Percentiles rank a stretch among this genome's conserved stretches.
phyloP scores from a whole-genome alignment of 2,797 vertebrate genomes.

The Podarcis lilfordi region DNA sequence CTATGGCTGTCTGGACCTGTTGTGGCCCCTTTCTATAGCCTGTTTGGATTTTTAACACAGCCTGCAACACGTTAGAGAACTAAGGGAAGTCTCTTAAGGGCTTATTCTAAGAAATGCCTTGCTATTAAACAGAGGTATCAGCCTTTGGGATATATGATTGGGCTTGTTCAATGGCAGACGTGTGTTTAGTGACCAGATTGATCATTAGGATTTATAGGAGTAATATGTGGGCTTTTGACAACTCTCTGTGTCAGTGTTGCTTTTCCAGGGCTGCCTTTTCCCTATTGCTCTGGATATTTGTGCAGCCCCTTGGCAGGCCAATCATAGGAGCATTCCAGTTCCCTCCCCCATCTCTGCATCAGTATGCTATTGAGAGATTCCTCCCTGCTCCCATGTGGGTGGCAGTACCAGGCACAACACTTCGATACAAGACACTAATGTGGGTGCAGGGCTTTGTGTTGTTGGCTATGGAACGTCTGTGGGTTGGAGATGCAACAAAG shows the following conservation, averaged over 20 bases:
- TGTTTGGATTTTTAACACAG: background rate
- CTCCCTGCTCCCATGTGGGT: conserved; percentile 60
- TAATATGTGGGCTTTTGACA: background rate
- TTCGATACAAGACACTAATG: conserved; percentile 62
- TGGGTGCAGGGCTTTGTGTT: conserved; percentile 63
- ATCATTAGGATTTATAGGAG: background rate
- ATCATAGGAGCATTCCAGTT: conserved; percentile 24
- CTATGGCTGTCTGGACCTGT: background rate
- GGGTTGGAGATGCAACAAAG: conserved; percentile 33
- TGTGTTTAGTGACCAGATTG: background rate
- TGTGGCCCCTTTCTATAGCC: background rate
- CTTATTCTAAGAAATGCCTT: background rate
- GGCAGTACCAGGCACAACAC: conserved; percentile 75
- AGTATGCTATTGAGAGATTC: conserved; percentile 69
- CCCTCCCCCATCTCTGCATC: conserved; percentile 47
- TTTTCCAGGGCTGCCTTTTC: background rate
- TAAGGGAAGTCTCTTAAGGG: conserved; percentile 21
- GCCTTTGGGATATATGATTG: background rate
- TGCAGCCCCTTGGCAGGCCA: background rate
- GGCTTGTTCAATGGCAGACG: background rate
- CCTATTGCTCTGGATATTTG: background rate
- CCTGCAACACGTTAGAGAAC: background rate
- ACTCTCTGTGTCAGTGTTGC: background rate
- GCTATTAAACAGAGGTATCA: background rate
- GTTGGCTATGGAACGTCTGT: conserved; percentile 37